Conservation (phyloP, 2,113 vertebrate species). For the Pyxicephalus adspersus region DNA sequence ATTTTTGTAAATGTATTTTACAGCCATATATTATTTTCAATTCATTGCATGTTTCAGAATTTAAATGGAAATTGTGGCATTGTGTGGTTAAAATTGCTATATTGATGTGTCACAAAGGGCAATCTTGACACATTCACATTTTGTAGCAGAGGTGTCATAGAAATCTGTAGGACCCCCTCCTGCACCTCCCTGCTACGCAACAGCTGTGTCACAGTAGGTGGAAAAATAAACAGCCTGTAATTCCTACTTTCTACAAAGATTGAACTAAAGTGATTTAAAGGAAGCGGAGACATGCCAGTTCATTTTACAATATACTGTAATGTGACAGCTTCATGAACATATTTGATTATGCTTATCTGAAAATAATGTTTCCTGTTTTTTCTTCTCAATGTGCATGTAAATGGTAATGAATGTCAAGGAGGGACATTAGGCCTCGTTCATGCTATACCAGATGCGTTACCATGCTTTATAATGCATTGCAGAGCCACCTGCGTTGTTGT, state of each 20-base stretch:
- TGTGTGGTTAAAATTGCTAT: constrained; percentile 45
- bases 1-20: constrained; percentile 31
- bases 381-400: no score
- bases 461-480: no score
- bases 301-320: not conserved
- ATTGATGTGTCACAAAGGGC: constrained; percentile 38
- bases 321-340: not conserved
- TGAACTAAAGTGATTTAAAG: constrained; percentile 1
- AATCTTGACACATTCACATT: constrained; percentile 25
- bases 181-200: constrained; percentile 45
- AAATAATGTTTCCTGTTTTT: not conserved
- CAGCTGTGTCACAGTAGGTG: constrained; percentile 56
- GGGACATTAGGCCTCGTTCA: no score
- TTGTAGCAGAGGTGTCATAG: constrained; percentile 36
- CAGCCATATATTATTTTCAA: constrained; percentile 42
- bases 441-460: no score
- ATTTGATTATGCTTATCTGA: not conserved
- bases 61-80: constrained; percentile 37
- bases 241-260: not conserved
- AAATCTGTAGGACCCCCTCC: constrained; percentile 48
- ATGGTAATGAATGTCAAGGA: no score
- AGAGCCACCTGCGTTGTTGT: no score
- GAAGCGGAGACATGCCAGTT: not conserved
- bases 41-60: constrained; percentile 5
- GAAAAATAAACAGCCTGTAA: constrained; percentile 24